Conservation (phyloP, 2,797 vertebrate species). For the Octomys mimax region DNA sequence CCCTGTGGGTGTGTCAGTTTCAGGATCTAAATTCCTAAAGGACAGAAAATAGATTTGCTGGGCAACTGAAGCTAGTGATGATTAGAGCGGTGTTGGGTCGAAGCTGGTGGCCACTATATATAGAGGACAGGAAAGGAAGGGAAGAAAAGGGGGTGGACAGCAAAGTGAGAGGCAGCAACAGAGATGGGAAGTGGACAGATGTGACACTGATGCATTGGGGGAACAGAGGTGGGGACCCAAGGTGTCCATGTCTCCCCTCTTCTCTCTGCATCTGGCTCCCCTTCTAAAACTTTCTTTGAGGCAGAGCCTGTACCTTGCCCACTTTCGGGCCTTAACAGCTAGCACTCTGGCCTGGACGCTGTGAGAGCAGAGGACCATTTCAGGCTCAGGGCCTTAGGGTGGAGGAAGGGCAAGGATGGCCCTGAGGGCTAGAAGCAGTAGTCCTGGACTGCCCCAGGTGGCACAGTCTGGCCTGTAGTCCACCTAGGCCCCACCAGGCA, state of each 20-base stretch:
- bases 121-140: neutral
- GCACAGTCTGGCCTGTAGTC: neutral
- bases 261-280: neutral
- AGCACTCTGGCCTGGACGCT: neutral
- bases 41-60: neutral
- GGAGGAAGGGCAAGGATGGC: neutral
- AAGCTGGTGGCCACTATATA: neutral
- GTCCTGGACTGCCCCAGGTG: too few species aligned
- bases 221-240: neutral
- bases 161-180: neutral
- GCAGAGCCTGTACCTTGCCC: neutral
- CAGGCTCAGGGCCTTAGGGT: too few species aligned
- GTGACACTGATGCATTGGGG: neutral
- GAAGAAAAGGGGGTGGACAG: neutral
- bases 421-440: neutral
- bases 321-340: neutral
- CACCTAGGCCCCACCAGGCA: neutral
- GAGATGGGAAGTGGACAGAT: neutral
- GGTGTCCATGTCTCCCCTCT: neutral
- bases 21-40: slow-evolving; percentile 56
- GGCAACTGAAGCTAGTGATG: slow-evolving; percentile 38
- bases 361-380: neutral
- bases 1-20: slow-evolving; percentile 48
- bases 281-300: slow-evolving; percentile 11
- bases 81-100: neutral